These are phyloP conservation scores for Clinocottus analis DNA, from an alignment of 2,113 vertebrate genomes.

Conservation along the genomic window DNA sequence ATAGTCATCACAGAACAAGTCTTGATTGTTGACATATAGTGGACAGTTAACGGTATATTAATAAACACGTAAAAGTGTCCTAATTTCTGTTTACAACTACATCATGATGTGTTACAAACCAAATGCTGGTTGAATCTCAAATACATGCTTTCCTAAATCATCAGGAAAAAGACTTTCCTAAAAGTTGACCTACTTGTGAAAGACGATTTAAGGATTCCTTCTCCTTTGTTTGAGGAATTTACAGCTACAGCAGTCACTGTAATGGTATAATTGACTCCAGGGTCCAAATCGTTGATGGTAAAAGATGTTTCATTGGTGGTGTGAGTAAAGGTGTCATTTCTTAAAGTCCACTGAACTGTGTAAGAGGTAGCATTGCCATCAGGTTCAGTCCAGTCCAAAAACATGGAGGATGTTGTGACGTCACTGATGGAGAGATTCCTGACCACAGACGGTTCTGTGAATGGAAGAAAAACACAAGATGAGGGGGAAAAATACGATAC, in stretches of 20 bases:
- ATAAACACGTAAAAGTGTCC: too few relatives aligned
- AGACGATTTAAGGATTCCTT: neutral
- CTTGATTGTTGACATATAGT: too few relatives aligned
- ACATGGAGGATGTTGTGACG: conserved; percentile 40
- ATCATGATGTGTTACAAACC: too few relatives aligned
- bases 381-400: conserved; percentile 36
- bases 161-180: neutral
- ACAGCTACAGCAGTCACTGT: conserved; percentile 31
- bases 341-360: conserved; percentile 1
- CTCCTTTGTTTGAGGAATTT: neutral
- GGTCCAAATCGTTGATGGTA: neutral
- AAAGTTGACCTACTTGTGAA: conserved; percentile 17
- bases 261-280: conserved; percentile 31
- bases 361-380: conserved; percentile 31
- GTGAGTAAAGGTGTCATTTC: accelerated
- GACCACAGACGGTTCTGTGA: conserved; percentile 31
- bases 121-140: too few relatives aligned
- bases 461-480: neutral
- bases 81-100: too few relatives aligned
- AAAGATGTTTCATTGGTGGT: neutral
- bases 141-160: neutral
- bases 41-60: too few relatives aligned
- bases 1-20: too few relatives aligned
- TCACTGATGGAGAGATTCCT: neutral
- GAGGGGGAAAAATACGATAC: neutral